Evolutionary conservation across 1,140 invertebrate genomes (phyloP).

Genomic region (Argopecten irradians): DNA sequence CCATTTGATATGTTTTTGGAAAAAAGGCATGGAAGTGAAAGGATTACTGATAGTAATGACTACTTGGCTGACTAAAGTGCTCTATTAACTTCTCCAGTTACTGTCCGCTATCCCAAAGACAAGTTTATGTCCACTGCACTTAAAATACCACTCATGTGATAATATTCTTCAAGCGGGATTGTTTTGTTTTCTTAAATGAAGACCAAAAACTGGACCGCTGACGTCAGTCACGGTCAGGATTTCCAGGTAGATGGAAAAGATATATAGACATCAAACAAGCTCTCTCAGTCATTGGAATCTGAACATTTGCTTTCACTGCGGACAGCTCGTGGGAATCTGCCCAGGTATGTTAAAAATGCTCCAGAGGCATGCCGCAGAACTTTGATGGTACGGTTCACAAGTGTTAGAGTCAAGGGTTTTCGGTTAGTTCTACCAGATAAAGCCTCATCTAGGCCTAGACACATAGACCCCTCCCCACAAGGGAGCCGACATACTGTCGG

Average conservation of each 20-base stretch:
- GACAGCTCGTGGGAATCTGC: not conserved
- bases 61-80: not conserved
- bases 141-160: not conserved
- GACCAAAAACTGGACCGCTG: not conserved
- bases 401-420: slow-evolving; percentile 21
- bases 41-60: too few relatives aligned
- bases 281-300: slow-evolving; percentile 3
- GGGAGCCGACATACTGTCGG: slow-evolving; percentile 13
- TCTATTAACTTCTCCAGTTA: not conserved
- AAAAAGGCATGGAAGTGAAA: too few relatives aligned
- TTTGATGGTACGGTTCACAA: slow-evolving; percentile 1
- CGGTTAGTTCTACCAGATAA: slow-evolving; percentile 15
- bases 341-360: slow-evolving; percentile 21
- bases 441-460: slow-evolving; percentile 4
- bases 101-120: not conserved
- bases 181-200: slow-evolving; percentile 1
- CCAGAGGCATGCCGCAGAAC: not conserved
- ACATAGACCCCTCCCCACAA: slow-evolving; percentile 19
- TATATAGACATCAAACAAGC: not conserved
- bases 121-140: not conserved
- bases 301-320: not conserved
- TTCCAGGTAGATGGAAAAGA: not conserved
- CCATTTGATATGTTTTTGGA: too few relatives aligned
- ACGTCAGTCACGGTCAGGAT: not conserved
- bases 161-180: not conserved